phyloP scores from a whole-genome alignment of 2,113 vertebrate genomes.

The Abramis brama region DNA sequence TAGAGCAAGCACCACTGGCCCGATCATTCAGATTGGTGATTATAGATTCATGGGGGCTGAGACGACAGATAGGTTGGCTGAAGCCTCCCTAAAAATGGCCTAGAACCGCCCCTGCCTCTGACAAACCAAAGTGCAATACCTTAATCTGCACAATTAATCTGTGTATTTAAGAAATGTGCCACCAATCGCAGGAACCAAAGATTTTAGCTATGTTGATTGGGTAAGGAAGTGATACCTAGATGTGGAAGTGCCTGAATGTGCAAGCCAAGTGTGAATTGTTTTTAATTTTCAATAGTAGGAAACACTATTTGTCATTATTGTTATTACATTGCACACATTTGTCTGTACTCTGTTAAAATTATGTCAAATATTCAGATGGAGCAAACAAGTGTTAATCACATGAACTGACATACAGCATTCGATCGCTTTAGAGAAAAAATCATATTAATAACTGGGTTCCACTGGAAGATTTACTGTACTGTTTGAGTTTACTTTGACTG shows the following conservation, averaged over 20 bases:
- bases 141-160: conserved; percentile 35
- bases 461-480: conserved; percentile 39
- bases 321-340: not conserved
- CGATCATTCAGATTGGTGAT: not conserved
- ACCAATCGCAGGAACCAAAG: conserved; percentile 24
- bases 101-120: not conserved
- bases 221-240: not conserved
- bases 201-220: not conserved
- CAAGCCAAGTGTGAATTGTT: not conserved
- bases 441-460: conserved; percentile 4
- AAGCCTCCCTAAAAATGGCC: too few relatives aligned
- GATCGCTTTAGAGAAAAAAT: not conserved
- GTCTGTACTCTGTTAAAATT: not conserved
- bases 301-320: not conserved
- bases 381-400: conserved; percentile 9
- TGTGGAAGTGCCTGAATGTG: not conserved
- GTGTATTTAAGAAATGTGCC: not conserved
- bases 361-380: not conserved
- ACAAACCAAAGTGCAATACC: conserved; percentile 52
- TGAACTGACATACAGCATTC: not conserved
- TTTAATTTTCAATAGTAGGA: not conserved
- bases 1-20: not conserved
- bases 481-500: conserved; percentile 17
- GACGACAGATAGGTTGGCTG: too few relatives aligned
- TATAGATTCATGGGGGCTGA: too few relatives aligned